Percentiles rank a stretch among this genome's conserved stretches.
Conservation (phyloP, 2,888 invertebrate species). For the Tyria jacobaeae region DNA sequence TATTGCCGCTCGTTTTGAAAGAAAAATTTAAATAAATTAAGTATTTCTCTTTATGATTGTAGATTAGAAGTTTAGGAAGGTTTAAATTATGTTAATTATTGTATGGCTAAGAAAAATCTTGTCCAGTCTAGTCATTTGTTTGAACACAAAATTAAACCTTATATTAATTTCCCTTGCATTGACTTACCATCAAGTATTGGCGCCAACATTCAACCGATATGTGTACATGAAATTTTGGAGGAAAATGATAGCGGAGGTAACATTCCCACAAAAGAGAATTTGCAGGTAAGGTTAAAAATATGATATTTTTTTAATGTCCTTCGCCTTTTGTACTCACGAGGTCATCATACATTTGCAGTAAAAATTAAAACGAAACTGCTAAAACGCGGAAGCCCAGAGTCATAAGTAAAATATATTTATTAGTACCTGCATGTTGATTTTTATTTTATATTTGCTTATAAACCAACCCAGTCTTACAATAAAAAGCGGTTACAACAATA, state of each 20-base stretch:
- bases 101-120: constrained; percentile 20
- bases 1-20: constrained; percentile 1
- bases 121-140: constrained; percentile 35
- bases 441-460: no score
- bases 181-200: constrained; percentile 2
- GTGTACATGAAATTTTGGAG: not conserved
- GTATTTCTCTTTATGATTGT: constrained; percentile 20
- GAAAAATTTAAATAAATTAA: constrained; percentile 15
- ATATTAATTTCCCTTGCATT: constrained; percentile 17
- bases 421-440: no score
- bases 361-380: not conserved
- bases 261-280: not conserved
- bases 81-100: not conserved
- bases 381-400: not conserved
- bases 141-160: constrained; percentile 39
- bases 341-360: constrained; percentile 1
- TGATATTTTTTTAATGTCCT: not conserved
- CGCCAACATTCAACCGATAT: constrained; percentile 1
- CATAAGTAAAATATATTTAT: not conserved
- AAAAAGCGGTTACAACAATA: no score
- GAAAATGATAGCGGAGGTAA: not conserved
- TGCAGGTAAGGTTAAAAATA: not conserved
- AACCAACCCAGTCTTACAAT: no score
- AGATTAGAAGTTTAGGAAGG: constrained; percentile 6
- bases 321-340: not conserved